Percentiles rank a stretch among this genome's conserved stretches.
phyloP scores from a whole-genome alignment of 2,888 invertebrate species.

The Baccha elongata region DNA sequence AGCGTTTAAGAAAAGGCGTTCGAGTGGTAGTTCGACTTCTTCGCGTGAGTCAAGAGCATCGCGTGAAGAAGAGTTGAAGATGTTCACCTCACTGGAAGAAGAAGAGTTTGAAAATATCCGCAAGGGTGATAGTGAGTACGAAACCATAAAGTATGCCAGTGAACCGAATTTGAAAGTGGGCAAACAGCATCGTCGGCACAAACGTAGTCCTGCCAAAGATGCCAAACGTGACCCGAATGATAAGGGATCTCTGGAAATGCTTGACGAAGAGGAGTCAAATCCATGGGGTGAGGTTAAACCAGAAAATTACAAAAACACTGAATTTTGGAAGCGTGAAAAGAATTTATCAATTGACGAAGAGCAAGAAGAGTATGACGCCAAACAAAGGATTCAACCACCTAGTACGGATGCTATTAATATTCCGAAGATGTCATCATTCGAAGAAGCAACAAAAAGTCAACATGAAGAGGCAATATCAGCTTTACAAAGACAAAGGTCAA shows the following conservation, averaged over 20 bases:
- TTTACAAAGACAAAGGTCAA: slow-evolving; percentile 77
- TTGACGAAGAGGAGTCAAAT: slow-evolving; percentile 79
- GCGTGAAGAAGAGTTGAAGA: slow-evolving; percentile 86
- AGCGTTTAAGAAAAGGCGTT: slow-evolving; percentile 85
- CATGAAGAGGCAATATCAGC: slow-evolving; percentile 78
- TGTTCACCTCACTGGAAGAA: slow-evolving; percentile 86
- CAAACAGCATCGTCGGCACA: slow-evolving; percentile 79
- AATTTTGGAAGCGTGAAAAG: slow-evolving; percentile 81
- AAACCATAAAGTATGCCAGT: slow-evolving; percentile 80
- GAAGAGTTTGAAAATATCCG: slow-evolving; percentile 83
- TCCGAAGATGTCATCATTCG: slow-evolving; percentile 80
- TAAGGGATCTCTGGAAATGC: slow-evolving; percentile 78
- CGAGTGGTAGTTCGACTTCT: slow-evolving; percentile 84
- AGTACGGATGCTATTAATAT: slow-evolving; percentile 75
- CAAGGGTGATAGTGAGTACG: slow-evolving; percentile 78
- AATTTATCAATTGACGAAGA: slow-evolving; percentile 81
- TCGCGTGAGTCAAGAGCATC: slow-evolving; percentile 85
- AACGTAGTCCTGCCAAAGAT: slow-evolving; percentile 80
- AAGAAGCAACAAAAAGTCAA: slow-evolving; percentile 80
- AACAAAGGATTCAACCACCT: slow-evolving; percentile 47
- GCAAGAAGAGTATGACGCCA: slow-evolving; percentile 76
- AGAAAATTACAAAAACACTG: slow-evolving; percentile 80
- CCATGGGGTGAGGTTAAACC: slow-evolving; percentile 81
- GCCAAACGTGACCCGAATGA: slow-evolving; percentile 72
- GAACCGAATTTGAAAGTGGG: slow-evolving; percentile 79